Conservation (phyloP, 1,140 invertebrate genomes). For the Drosophila dunni region DNA sequence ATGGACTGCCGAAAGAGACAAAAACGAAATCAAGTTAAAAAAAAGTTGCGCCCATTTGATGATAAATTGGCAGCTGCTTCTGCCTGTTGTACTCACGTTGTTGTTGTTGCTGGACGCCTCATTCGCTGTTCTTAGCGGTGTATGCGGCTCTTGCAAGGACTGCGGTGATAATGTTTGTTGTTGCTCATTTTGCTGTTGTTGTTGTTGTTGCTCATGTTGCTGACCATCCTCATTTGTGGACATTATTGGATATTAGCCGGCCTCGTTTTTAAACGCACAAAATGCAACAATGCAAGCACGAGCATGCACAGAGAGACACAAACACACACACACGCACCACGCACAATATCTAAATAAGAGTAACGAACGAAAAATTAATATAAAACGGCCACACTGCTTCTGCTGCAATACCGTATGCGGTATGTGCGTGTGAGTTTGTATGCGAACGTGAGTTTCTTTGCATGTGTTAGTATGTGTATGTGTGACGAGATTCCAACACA, state of each 20-base stretch:
- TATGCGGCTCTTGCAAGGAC: slow-evolving; percentile 17
- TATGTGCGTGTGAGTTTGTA: slow-evolving; percentile 12
- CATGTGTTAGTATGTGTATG: slow-evolving; percentile 19
- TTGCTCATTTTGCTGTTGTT: slow-evolving; percentile 22
- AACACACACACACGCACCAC: slow-evolving; percentile 34
- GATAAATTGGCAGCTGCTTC: slow-evolving; percentile 10
- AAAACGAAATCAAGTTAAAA: not conserved
- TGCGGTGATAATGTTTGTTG: slow-evolving; percentile 16
- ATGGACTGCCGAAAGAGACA: slow-evolving; percentile 58
- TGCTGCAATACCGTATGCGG: slow-evolving; percentile 55
- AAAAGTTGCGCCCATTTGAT: not conserved
- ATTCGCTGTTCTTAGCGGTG: slow-evolving; percentile 38
- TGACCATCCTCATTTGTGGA: slow-evolving; percentile 63
- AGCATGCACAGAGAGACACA: not conserved
- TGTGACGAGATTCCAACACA: slow-evolving; percentile 54
- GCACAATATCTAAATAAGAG: slow-evolving; percentile 28
- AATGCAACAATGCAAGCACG: slow-evolving; percentile 49
- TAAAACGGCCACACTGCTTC: slow-evolving; percentile 67
- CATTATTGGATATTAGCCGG: slow-evolving; percentile 69
- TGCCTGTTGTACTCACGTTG: slow-evolving; percentile 35
- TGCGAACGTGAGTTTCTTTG: slow-evolving; percentile 8
- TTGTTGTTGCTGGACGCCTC: slow-evolving; percentile 33
- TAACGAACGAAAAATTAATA: slow-evolving; percentile 35
- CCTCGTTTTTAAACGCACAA: slow-evolving; percentile 40
- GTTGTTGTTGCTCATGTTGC: slow-evolving; percentile 23